phyloP scores from a whole-genome alignment of 2,888 invertebrate genomes.

The Nephrotoma guestfalica region DNA sequence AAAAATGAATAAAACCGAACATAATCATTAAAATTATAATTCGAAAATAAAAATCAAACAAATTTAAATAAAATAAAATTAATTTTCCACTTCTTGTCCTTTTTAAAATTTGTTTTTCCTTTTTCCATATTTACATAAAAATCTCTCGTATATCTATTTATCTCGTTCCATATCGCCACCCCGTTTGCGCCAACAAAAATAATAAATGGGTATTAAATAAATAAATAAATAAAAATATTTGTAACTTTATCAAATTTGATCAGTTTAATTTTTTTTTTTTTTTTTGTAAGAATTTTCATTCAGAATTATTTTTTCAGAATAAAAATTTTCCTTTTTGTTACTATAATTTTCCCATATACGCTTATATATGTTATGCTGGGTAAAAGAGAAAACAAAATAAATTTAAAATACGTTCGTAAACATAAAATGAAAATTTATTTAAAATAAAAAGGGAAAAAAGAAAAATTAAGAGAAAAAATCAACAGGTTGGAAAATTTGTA shows the following conservation, averaged over 20 bases:
- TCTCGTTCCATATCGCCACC: not conserved
- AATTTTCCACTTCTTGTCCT: not conserved
- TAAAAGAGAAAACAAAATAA: not conserved
- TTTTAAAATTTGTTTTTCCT: not conserved
- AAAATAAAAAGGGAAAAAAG: not conserved
- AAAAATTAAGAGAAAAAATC: not conserved
- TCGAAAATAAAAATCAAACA: not conserved
- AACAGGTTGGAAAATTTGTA: not conserved
- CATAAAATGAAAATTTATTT: not conserved
- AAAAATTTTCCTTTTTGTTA: not conserved
- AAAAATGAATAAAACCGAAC: not conserved
- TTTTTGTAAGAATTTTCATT: not conserved
- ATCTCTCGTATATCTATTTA: not conserved
- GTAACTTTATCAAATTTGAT: not conserved
- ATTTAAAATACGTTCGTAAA: not conserved
- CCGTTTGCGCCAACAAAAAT: not conserved
- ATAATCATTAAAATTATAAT: not conserved
- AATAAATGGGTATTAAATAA: not conserved
- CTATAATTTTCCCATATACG: not conserved
- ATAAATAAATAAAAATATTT: not conserved
- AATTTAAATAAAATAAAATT: not conserved
- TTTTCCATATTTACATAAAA: not conserved
- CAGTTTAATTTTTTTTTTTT: not conserved
- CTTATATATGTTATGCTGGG: not conserved
- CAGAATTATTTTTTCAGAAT: not conserved